Evolutionary conservation across 2,797 vertebrate species (phyloP).

Genomic region (Otolemur crassicaudatus): DNA sequence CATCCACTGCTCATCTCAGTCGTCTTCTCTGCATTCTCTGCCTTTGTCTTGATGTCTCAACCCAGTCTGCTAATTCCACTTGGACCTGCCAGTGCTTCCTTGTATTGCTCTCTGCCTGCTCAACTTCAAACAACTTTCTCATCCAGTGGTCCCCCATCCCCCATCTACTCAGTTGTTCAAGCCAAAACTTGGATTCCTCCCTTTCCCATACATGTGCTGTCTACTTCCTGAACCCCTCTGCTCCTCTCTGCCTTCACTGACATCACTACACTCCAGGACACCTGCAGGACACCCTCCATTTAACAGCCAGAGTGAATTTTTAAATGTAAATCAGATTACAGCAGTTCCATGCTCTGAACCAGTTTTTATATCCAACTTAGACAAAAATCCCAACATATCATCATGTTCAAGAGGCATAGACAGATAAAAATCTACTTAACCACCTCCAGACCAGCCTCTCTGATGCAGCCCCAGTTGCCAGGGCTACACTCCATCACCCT

Average conservation of each 20-base stretch:
- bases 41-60: background rate
- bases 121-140: background rate
- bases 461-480: background rate
- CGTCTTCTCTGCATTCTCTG: background rate
- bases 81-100: background rate
- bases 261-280: background rate
- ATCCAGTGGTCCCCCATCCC: background rate
- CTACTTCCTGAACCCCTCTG: background rate
- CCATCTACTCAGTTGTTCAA: background rate
- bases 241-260: background rate
- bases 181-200: background rate
- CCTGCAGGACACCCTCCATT: background rate
- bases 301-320: background rate
- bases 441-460: background rate
- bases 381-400: background rate
- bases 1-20: fast-evolving
- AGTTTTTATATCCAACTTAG: background rate
- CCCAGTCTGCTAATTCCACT: background rate
- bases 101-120: background rate
- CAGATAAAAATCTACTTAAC: background rate
- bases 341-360: background rate
- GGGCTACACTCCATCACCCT: background rate
- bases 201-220: background rate
- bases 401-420: background rate
- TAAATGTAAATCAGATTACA: background rate